A percentile compares a stretch with the other conserved stretches of the same genome.
These are phyloP conservation scores for Loxodonta africana DNA, from an alignment of 2,113 vertebrate species.

Conservation along the genomic window DNA sequence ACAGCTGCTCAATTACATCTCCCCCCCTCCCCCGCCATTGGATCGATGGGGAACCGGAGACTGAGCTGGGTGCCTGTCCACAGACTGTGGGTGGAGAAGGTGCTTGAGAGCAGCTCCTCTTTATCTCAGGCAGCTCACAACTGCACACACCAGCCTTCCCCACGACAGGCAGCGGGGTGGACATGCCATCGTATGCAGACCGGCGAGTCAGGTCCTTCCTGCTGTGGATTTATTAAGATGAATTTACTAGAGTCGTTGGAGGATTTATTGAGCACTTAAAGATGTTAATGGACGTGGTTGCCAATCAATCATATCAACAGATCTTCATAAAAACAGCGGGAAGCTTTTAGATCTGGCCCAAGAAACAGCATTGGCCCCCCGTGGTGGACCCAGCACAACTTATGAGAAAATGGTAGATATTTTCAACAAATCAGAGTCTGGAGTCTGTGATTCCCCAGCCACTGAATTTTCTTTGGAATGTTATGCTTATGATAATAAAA, in stretches of 20 bases:
- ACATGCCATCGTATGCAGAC: constrained; percentile 63
- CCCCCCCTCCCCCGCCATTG: too few relatives aligned
- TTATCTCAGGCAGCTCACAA: not conserved
- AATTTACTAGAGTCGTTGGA: constrained; percentile 79
- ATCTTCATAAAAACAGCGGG: constrained; percentile 71
- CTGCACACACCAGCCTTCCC: not conserved
- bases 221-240: constrained; percentile 85
- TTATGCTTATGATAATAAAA: not conserved
- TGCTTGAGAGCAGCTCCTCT: not conserved
- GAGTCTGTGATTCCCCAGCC: not conserved
- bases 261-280: constrained; percentile 74
- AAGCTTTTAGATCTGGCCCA: constrained; percentile 63
- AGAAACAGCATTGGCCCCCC: not conserved
- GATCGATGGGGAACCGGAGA: not conserved
- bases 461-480: not conserved
- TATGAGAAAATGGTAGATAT: constrained; percentile 17
- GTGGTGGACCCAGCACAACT: not conserved
- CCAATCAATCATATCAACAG: constrained; percentile 84
- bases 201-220: constrained; percentile 70
- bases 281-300: constrained; percentile 81
- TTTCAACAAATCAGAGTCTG: not conserved
- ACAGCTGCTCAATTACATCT: not conserved
- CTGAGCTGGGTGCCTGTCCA: not conserved
- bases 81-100: not conserved
- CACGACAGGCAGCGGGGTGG: constrained; percentile 17